Evolutionary conservation across 2,113 vertebrate genomes (phyloP), one percentile per base, ranked within the genome.

Genomic region (Bufo gargarizans): DNA sequence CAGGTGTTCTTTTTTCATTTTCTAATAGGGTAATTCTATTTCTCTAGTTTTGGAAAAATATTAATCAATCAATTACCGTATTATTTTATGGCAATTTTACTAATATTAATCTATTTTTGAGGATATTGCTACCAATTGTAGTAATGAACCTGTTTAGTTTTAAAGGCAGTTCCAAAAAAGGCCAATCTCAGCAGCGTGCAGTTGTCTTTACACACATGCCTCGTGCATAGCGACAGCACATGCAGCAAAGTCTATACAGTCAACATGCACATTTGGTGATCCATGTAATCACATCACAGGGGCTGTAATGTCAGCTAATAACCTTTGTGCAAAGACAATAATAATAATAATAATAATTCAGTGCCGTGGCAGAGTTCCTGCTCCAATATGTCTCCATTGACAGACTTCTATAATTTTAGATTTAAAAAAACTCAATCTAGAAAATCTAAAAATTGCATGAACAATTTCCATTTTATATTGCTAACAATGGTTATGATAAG

Each of bases 191-290:
- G 76, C 12, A 47, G 63, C 77, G 16, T 87, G 86, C 86, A 87
- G n/a, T 67, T 86, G 76, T 80, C 59, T 55, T 67, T 71, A 80
- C 77, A 56, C 11, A 56, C 77, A 87, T 80, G 86, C 79, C 61
- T 78, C 61, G 69, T 84, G 87, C 71, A 83, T 80, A 59, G 20
- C 20, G 72, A 12, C 67, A 59, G 49, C 77, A 81, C 86, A 88
- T 88, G 87, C 81, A 84, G 49, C 59, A 84, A 33, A 16, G 10
- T 84, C 65, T 77, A 43, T 65, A 83, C 69, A 83, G 81, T 58
- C n/a, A 83, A 76, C 87, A 89, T 84, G 87, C 87, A 19, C 58
- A 89, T 74, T 86, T 55, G 13, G 7, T 33, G 33, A 88, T 88
- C 79, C 74, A 88, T 3, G 16, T 53, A 22, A 43, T 49, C 49